Evolutionary conservation across 2,888 invertebrate genomes (phyloP).

Genomic region (Latrodectus elegans): DNA sequence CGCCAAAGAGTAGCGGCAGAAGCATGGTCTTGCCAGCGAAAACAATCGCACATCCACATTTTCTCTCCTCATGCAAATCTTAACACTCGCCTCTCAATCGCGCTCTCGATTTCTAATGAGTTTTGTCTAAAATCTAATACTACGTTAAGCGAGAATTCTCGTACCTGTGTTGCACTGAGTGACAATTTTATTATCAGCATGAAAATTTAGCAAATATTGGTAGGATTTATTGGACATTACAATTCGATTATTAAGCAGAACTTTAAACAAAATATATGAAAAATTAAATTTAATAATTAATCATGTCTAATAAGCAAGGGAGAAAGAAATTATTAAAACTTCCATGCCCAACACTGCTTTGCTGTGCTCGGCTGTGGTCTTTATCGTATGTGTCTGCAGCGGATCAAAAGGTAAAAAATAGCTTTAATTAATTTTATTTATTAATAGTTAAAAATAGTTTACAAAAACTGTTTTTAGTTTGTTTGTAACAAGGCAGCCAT

Average conservation of each 20-base stretch:
- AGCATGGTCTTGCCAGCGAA: conserved; percentile 31
- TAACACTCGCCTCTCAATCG: background rate
- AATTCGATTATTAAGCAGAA: no score
- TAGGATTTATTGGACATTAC: no score
- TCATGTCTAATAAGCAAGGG: conserved; percentile 45
- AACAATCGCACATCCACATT: conserved; percentile 30
- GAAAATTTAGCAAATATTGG: no score
- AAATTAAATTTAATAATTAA: no score
- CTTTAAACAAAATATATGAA: no score
- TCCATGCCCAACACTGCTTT: conserved; percentile 51
- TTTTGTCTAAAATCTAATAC: background rate
- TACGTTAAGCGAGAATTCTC: background rate
- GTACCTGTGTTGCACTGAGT: no score
- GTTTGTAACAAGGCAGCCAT: no score
- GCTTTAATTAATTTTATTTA: background rate
- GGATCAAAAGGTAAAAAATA: conserved; percentile 53
- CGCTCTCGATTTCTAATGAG: background rate
- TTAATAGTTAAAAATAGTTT: no score
- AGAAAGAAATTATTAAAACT: conserved; percentile 45
- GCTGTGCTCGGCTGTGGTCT: conserved; percentile 60
- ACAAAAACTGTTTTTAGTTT: no score
- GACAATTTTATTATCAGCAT: no score
- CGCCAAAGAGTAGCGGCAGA: conserved; percentile 50
- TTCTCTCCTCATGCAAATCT: conserved; percentile 36
- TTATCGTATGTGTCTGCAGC: conserved; percentile 59